Evolutionary conservation across 2,797 vertebrate species (phyloP), one percentile per base, ranked within the genome.

Genomic region (Galagoides demidoff): DNA sequence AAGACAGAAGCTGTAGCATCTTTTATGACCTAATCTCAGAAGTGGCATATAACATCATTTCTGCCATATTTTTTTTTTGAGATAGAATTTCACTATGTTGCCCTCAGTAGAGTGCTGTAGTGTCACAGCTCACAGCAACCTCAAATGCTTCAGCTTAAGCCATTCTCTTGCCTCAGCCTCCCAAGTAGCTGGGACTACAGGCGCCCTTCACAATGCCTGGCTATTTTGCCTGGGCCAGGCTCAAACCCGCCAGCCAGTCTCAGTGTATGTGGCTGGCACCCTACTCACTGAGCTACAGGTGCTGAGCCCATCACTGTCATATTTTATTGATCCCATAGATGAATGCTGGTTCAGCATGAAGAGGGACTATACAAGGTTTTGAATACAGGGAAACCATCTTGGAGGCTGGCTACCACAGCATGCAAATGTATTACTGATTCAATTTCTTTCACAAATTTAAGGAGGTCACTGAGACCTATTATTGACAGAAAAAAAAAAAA

Each of bases 391-490:
- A 64, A 14, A 11, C 25, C 34, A 22, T 64, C 5, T 25, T 84
- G 61, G 55, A 68, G 14, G 34, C 73, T 81, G 70, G 45, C 29
- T 59, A 64, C 25, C 14, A 25, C 27, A 12, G 12, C 7, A 57
- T 59, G 6, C 59, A 43, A 92, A 76, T 70, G 37, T 45, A 81
- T 77, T 71, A 82, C 23, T 76, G 73, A 39, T 84, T 87, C 77
- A 86, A 39, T 63, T 88, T 82, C 31, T 78, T 90, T 57, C 86
- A 78, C 73, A 85, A 66, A 77, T 82, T 63, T 86, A 83, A 92
- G 89, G 64, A 70, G 57, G 88, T 83, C 78, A 37, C 63, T 55
- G 59, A 92, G 79, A 83, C 22, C 59, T 66, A 61, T 59, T 52
- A 68, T 59, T 59, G 63, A 71, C 43, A 84, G 23, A 34, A 83